Conservation (phyloP, 2,797 vertebrate genomes). For the Gorsachius magnificus region DNA sequence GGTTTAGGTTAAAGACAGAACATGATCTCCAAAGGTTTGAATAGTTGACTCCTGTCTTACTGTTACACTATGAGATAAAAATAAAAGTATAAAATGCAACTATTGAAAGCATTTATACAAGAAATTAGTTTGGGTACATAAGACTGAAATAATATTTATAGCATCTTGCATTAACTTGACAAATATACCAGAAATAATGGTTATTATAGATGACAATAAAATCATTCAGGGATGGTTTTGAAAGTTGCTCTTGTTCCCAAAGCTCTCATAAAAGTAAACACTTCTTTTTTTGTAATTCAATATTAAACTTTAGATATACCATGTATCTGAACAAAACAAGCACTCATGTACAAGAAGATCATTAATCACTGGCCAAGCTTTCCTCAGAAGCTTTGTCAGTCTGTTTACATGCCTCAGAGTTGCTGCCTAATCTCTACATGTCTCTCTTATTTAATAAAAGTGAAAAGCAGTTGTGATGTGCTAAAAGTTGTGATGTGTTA, state of each 20-base stretch:
- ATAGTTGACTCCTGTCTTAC: neutral
- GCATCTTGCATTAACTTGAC: neutral
- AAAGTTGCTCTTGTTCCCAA: neutral
- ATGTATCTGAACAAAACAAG: neutral
- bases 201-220: neutral
- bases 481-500: neutral
- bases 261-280: neutral
- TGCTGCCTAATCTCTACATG: neutral
- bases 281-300: neutral
- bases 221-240: neutral
- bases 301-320: neutral
- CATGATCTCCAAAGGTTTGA: neutral
- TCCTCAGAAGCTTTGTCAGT: neutral
- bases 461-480: neutral
- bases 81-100: neutral
- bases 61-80: neutral
- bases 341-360: neutral
- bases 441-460: neutral
- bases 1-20: neutral
- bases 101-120: neutral
- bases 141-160: neutral
- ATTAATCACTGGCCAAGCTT: slow-evolving; percentile 9
- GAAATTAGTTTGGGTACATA: neutral
- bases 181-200: neutral
- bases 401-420: neutral